Evolutionary conservation across 2,888 invertebrate species (phyloP), one percentile per base, ranked within the genome.

Genomic region (Brachypalpus laphriformis): DNA sequence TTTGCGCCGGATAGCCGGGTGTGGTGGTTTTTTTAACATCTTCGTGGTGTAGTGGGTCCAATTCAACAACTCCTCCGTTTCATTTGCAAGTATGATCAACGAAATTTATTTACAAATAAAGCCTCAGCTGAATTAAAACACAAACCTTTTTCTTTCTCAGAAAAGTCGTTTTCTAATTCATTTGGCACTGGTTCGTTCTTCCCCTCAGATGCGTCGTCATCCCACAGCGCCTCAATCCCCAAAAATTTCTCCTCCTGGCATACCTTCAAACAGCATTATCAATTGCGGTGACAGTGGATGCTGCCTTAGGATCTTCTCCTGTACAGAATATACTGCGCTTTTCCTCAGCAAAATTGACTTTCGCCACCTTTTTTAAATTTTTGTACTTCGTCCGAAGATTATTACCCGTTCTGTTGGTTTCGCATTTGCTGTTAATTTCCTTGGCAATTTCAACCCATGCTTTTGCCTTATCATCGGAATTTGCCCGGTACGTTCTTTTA

Each of bases 171-270:
- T 3, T 7, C 28, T 37, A n/a, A 0, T 16, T 57, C 20, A 20
- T 14, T 34, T 1, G 34, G 11, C 4, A 18, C 37, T 57, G 57
- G 57, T 37, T 57, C 37, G 9, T 34, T 34, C 4, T 57, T 37
- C 8, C 18, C 57, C 8, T 57, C 57, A 18, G 28, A 56, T 31
- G 47, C 20, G 25, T 51, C 51, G n/a, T 51, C 51, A 22, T 22
- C 51, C 51, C 51, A 51, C 25, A 51, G 25, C 57, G 57, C 57
- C 16, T 57, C 37, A 18, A 11, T 37, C 34, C 34, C 57, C 18
- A 37, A 57, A 57, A 31, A 57, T 57, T 57, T 16, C 18, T 57
- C 37, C 18, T 57, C 57, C 57, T 57, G 57, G 37, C 57, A 57
- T 37, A 57, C 37, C 6, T 57, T 37, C 14, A 57, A 20, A 57